phyloP scores from a whole-genome alignment of 2,888 invertebrate genomes.

The Drosophila bunnanda region DNA sequence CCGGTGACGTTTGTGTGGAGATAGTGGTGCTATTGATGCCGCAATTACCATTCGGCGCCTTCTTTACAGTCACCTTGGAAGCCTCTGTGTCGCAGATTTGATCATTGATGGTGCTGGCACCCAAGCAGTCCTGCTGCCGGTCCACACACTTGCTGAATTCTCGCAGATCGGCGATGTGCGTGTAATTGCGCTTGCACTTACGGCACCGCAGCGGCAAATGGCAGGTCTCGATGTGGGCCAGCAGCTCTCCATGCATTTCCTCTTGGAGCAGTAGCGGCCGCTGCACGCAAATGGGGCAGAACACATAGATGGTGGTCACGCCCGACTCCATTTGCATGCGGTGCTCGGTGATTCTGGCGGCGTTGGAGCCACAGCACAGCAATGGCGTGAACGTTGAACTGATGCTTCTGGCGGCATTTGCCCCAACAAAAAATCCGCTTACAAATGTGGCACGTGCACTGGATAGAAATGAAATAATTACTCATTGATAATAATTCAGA shows the following conservation, averaged over 20 bases:
- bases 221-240: conserved; percentile 77
- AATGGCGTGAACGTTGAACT: too few relatives aligned
- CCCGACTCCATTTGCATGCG: too few relatives aligned
- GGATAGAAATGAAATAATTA: too few relatives aligned
- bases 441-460: too few relatives aligned
- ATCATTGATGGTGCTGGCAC: conserved; percentile 32
- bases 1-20: conserved; percentile 78
- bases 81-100: conserved; percentile 58
- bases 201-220: conserved; percentile 83
- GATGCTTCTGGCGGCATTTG: too few relatives aligned
- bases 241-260: conserved; percentile 70
- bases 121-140: conserved; percentile 42
- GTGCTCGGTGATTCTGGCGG: too few relatives aligned
- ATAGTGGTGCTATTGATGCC: conserved; percentile 59
- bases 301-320: too few relatives aligned
- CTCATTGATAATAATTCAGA: too few relatives aligned
- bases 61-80: conserved; percentile 72
- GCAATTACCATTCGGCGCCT: background rate
- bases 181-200: conserved; percentile 79
- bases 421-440: too few relatives aligned
- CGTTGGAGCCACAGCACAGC: too few relatives aligned
- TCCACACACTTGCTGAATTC: conserved; percentile 72
- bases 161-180: conserved; percentile 63
- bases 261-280: too few relatives aligned
- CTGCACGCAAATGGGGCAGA: too few relatives aligned